Base-by-base conservation (phyloP, 2,888 invertebrate species). In the Lithophane ornitopus region DNA sequence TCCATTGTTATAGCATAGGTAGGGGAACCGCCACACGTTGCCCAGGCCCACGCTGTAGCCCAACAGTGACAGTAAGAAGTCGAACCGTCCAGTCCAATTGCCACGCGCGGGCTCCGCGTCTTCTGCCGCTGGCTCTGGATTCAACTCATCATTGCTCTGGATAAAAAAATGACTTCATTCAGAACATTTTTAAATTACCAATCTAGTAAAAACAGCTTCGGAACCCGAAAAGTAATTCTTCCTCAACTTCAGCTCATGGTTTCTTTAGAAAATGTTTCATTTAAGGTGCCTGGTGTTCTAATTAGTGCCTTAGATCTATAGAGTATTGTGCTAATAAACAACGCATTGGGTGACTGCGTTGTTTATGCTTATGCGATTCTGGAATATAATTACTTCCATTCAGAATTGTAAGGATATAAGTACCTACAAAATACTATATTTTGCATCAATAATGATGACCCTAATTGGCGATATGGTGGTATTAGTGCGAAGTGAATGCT, bases 21-120 rank as follows among this genome's bases (percentile, higher is more conserved):
- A 98, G 4, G 98, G 98, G 93, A 98, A 98, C 41, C 98, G 96
- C 98, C 98, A 98, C 28, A 98, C 98, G 90, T 98, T 98, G 83
- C 98, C 98, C 74, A 98, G 94, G 3, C 98, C 98, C 70, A 98
- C 98, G 81, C 98, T 98, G 92, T 98, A 98, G 46, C 98, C 98
- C 79, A 98, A 94, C 78, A 98, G 95, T 16, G 98, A 98, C 54
- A 98, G 95, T 41, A 98, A 95, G 92, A 98, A 98, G 94, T 98
- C 98, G 89, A 98, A 98, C 76, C 97, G 97, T n/a, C 98, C 98
- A 22, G 97, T 97, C 98, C 98, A 98, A 90, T 97, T 98, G 79
- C 98, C 98, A 9, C 98, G 97, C 88, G 97, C 97, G 16, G 97
- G 97, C 84, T 95, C 94, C 4, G 90, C 79, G 7, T 94, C 94